Evolutionary conservation across 1,140 invertebrate genomes (phyloP).

Genomic region (Drosophila repletoides): DNA sequence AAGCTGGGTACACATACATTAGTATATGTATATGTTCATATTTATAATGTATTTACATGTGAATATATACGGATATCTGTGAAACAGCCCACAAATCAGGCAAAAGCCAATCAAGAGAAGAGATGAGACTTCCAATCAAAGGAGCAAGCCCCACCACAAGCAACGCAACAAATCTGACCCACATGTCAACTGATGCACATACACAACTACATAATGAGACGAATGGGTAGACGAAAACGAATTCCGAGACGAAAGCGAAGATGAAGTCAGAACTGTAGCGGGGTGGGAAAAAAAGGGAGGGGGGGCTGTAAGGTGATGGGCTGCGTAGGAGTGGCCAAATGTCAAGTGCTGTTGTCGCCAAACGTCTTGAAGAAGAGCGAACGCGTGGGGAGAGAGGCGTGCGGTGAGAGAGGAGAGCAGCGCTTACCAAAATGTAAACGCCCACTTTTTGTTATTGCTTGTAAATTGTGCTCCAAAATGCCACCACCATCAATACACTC

Average conservation of each 20-base stretch:
- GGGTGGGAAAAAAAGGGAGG: neutral
- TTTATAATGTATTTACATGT: too few relatives aligned
- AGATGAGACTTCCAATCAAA: neutral
- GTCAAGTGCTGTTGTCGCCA: slow-evolving; percentile 37
- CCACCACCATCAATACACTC: slow-evolving; percentile 20
- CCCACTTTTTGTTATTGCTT: slow-evolving; percentile 55
- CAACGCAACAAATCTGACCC: slow-evolving; percentile 44
- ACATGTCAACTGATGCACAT: slow-evolving; percentile 56
- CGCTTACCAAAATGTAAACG: slow-evolving; percentile 53
- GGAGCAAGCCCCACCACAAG: neutral
- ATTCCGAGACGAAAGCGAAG: slow-evolving; percentile 19
- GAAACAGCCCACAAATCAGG: slow-evolving; percentile 19
- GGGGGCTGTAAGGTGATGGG: neutral
- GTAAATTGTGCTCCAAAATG: slow-evolving; percentile 24
- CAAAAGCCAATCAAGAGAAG: slow-evolving; percentile 31
- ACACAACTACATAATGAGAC: neutral
- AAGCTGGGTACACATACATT: too few relatives aligned
- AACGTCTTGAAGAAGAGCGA: slow-evolving; percentile 25
- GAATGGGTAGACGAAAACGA: too few relatives aligned
- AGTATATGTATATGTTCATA: too few relatives aligned
- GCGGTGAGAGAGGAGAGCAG: slow-evolving; percentile 43
- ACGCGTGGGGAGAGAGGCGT: slow-evolving; percentile 39
- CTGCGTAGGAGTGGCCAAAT: slow-evolving; percentile 68
- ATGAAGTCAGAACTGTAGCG: neutral
- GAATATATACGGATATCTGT: too few relatives aligned